Evolutionary conservation across 2,797 vertebrate genomes (phyloP).

Genomic region (Toxotes lorentzi): DNA sequence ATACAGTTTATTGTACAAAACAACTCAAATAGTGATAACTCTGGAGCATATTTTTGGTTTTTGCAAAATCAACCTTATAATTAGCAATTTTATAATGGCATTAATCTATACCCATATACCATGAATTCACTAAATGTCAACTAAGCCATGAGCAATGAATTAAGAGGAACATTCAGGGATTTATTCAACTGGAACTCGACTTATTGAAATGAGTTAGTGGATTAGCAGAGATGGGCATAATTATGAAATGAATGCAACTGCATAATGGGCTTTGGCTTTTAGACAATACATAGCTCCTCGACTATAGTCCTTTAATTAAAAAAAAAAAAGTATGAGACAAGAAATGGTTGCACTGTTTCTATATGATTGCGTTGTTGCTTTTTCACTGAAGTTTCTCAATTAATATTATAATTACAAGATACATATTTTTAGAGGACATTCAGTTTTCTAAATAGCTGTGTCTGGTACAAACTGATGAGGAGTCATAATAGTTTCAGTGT

Average conservation of each 20-base stretch:
- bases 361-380: conserved; percentile 31
- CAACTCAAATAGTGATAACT: neutral
- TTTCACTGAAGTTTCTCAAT: conserved; percentile 47
- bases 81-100: conserved; percentile 40
- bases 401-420: conserved; percentile 51
- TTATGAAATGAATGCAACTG: conserved; percentile 71
- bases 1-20: neutral
- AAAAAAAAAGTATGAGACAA: conserved; percentile 40
- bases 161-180: conserved; percentile 56
- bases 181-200: conserved; percentile 56
- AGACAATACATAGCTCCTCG: conserved; percentile 57
- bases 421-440: conserved; percentile 38
- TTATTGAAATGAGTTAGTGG: conserved; percentile 64
- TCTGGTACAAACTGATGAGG: conserved; percentile 39
- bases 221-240: conserved; percentile 71
- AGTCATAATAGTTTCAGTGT: conserved; percentile 25
- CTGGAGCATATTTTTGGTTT: conserved; percentile 10
- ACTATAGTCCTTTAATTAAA: conserved; percentile 61
- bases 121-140: conserved; percentile 62
- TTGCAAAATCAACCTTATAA: conserved; percentile 34
- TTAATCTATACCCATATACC: conserved; percentile 41
- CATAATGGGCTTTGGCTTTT: conserved; percentile 66
- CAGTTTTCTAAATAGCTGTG: conserved; percentile 33
- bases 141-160: conserved; percentile 51
- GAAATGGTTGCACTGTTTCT: conserved; percentile 42